Conservation (phyloP, 2,888 invertebrate genomes). For the Hemithea aestivaria region DNA sequence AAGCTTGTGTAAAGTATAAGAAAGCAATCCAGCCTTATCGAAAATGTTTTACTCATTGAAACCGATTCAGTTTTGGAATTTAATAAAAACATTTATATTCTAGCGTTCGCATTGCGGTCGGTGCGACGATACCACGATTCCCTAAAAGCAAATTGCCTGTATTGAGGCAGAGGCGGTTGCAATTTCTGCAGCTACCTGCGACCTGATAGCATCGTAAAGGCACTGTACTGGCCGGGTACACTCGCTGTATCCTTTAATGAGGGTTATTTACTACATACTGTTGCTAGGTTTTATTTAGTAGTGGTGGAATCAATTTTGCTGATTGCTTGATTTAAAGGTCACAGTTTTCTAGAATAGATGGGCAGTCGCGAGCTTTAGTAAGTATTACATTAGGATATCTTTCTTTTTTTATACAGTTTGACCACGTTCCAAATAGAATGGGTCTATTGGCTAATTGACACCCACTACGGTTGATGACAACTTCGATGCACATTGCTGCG, state of each 20-base stretch:
- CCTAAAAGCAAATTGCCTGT: conserved; percentile 51
- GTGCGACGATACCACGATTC: conserved; percentile 28
- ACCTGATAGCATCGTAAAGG: conserved; percentile 38
- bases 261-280: conserved; percentile 5
- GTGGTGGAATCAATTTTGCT: neutral
- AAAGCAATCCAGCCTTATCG: conserved; percentile 4
- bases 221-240: conserved; percentile 3
- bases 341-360: neutral
- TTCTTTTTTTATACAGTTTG: too few species aligned
- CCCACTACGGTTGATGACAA: too few species aligned
- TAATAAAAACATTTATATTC: conserved; percentile 12
- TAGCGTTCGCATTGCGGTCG: conserved; percentile 17
- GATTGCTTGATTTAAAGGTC: neutral
- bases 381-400: too few species aligned
- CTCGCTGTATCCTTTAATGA: conserved; percentile 8
- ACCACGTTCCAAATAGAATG: too few species aligned
- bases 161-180: conserved; percentile 46
- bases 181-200: conserved; percentile 40
- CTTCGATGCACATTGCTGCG: too few species aligned
- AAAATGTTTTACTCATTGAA: too few species aligned
- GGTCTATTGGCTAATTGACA: too few species aligned
- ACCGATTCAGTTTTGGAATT: conserved; percentile 5
- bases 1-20: too few species aligned
- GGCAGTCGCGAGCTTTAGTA: too few species aligned
- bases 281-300: conserved; percentile 1